A percentile compares a stretch with the other conserved stretches of the same genome.
phyloP scores from a whole-genome alignment of 1,140 invertebrate genomes.

The Carcinoscorpius rotundicauda region DNA sequence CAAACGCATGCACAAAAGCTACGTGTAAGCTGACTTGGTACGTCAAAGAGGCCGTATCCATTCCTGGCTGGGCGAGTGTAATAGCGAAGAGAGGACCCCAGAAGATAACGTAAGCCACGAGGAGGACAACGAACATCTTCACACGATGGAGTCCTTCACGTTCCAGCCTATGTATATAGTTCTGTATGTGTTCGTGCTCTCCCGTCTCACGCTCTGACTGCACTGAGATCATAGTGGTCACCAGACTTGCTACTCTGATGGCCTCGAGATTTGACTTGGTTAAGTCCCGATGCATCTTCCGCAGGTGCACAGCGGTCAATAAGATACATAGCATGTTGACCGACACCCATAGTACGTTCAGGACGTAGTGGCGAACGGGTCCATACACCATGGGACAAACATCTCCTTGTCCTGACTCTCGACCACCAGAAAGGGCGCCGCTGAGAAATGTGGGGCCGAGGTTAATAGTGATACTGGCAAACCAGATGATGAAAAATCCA shows the following conservation, averaged over 20 bases:
- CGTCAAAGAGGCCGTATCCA: constrained; percentile 12
- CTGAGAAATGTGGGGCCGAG: constrained; percentile 78
- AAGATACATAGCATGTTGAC: constrained; percentile 73
- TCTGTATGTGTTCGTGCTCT: constrained; percentile 46
- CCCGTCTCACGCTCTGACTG: constrained; percentile 21
- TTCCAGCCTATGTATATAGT: constrained; percentile 61
- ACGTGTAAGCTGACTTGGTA: constrained; percentile 71
- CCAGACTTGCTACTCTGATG: constrained; percentile 54
- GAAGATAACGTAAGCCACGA: constrained; percentile 66
- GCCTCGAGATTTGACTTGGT: constrained; percentile 56
- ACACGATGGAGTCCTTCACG: constrained; percentile 47
- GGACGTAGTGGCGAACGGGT: constrained; percentile 70
- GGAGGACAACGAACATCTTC: constrained; percentile 73
- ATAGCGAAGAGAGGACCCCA: constrained; percentile 79
- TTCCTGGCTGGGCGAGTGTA: constrained; percentile 44
- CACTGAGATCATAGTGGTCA: constrained; percentile 57
- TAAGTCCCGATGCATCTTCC: constrained; percentile 68
- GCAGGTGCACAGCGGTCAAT: constrained; percentile 64
- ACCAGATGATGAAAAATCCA: constrained; percentile 87
- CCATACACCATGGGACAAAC: constrained; percentile 61
- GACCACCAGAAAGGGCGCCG: constrained; percentile 51
- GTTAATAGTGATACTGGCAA: constrained; percentile 65
- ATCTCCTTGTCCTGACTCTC: constrained; percentile 45
- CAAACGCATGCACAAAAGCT: constrained; percentile 72
- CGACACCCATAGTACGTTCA: constrained; percentile 77